Evolutionary conservation across 1,140 invertebrate species (phyloP), one percentile per base, ranked within the genome.

Genomic region (Drosophila pallidifrons): DNA sequence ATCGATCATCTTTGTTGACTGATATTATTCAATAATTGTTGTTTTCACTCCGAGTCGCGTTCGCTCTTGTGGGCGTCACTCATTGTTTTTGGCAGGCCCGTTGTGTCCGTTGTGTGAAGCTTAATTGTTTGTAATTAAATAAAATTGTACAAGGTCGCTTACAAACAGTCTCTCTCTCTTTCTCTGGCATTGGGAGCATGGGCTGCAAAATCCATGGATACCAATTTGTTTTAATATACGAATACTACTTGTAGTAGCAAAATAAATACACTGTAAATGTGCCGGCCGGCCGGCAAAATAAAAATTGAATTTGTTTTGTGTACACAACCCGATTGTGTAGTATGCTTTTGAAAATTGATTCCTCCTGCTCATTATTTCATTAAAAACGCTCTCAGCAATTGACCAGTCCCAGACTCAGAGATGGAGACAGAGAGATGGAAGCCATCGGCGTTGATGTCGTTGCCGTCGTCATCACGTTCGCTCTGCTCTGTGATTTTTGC

Each of bases 41-140:
- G 52, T 63, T 54, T 45, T 58, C 43, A 11, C 52, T 30, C 32
- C 64, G 32, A 51, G 72, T 54, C 38, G 61, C 5, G 30, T 7
- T 35, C 11, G 45, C 41, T 43, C 10, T 78, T 41, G 73, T 75
- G 76, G 80, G 72, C 51, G 59, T 77, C 71, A n/a, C 60, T 49
- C 49, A 71, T 49, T 49, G 71, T 79, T 79, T 82, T 82, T 67
- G 77, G 63, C 66, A 59, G 57, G 43, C 20, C 52, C 55, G 57
- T 25, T 4, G 20, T 25, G 20, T 38, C 51, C 52, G 16, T 60
- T 75, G 20, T 78, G 69, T 69, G 71, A 32, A 35, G 47, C 60
- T 83, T 91, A 91, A 88, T 91, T 91, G 88, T 78, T 88, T 88
- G 83, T 88, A 91, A 91, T 91, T 91, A 88, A 91, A 85, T 86